phyloP scores from a whole-genome alignment of 2,888 invertebrate genomes.

The Mesorhabditis belari region DNA sequence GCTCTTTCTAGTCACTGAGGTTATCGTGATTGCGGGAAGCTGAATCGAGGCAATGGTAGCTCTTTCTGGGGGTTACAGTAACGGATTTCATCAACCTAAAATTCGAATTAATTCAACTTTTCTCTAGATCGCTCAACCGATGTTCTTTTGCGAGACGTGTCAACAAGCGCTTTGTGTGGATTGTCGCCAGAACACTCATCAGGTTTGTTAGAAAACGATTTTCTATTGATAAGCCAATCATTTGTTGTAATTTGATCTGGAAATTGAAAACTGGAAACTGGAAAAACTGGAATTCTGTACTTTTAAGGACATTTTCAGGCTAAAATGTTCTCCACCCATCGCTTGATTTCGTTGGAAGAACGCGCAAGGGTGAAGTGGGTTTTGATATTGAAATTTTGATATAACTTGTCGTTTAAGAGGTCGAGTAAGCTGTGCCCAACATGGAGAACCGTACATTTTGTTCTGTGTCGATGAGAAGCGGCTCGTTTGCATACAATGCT shows the following conservation, averaged over 20 bases:
- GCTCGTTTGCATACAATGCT: constrained; percentile 71
- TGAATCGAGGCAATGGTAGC: too few species aligned
- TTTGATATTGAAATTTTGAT: constrained; percentile 16
- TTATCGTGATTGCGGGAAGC: too few species aligned
- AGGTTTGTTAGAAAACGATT: constrained; percentile 41
- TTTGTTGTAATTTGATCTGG: background rate
- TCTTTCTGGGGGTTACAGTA: too few species aligned
- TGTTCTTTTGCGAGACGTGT: constrained; percentile 75
- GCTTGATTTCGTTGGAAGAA: constrained; percentile 66
- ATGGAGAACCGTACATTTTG: constrained; percentile 71
- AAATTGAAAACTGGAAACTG: background rate
- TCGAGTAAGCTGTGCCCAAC: constrained; percentile 61
- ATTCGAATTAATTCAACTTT: too few species aligned
- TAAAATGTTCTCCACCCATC: constrained; percentile 71
- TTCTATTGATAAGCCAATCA: background rate
- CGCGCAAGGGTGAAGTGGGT: constrained; percentile 23
- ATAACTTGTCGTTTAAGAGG: constrained; percentile 23
- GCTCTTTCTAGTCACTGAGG: too few species aligned
- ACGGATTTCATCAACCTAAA: too few species aligned
- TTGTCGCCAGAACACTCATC: constrained; percentile 69
- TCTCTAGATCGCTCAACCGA: constrained; percentile 58
- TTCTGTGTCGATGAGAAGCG: constrained; percentile 67
- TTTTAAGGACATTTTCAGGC: constrained; percentile 55
- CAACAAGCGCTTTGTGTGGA: constrained; percentile 68
- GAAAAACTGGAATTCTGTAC: background rate